Evolutionary conservation across 2,888 invertebrate genomes (phyloP).

Genomic region (Mythimna ferrago): DNA sequence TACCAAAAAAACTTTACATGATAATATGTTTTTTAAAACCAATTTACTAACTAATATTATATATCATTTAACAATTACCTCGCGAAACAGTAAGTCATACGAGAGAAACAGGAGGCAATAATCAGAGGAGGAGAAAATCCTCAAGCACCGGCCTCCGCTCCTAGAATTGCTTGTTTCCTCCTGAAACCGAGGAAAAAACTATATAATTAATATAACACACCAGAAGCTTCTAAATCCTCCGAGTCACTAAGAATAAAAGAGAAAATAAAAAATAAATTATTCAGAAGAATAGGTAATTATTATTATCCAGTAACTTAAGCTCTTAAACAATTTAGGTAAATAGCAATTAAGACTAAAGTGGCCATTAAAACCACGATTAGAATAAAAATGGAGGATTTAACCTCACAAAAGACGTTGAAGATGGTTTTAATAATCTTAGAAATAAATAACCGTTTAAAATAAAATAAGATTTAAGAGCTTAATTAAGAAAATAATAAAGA

Average conservation of each 20-base stretch:
- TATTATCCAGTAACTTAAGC: conserved; percentile 10
- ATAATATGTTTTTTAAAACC: too few relatives aligned
- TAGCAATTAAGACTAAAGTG: conserved; percentile 32
- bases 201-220: not conserved
- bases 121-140: too few relatives aligned
- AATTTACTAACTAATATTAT: too few relatives aligned
- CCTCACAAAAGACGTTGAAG: not conserved
- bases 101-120: too few relatives aligned
- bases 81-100: too few relatives aligned
- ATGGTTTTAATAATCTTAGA: not conserved
- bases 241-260: not conserved
- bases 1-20: too few relatives aligned
- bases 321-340: conserved; percentile 36
- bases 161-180: too few relatives aligned
- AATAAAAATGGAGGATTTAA: conserved; percentile 17
- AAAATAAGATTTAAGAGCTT: not conserved
- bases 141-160: too few relatives aligned
- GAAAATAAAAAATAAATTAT: not conserved
- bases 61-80: too few relatives aligned
- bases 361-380: conserved; percentile 27
- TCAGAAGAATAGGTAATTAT: not conserved
- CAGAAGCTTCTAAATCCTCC: not conserved
- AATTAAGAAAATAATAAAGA: not conserved
- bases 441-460: conserved; percentile 14
- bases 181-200: not conserved